phyloP scores from a whole-genome alignment of 2,888 invertebrate genomes.

The Mesorhabditis belari region DNA sequence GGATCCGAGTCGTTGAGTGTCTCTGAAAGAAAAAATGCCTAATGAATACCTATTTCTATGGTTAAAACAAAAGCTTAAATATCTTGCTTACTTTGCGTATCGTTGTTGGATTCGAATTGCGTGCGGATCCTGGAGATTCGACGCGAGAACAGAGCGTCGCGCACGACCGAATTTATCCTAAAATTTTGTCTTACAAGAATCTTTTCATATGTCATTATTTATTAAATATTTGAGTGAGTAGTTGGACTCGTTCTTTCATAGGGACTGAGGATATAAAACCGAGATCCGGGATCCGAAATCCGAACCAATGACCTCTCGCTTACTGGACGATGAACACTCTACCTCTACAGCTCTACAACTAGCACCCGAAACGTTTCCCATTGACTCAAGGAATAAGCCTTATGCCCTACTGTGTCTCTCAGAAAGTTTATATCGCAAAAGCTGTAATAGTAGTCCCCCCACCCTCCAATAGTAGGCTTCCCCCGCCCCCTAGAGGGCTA shows the following conservation, averaged over 20 bases:
- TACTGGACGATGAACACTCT: no score
- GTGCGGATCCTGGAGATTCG: conserved; percentile 76
- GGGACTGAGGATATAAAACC: no score
- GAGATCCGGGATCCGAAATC: no score
- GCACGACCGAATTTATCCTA: conserved; percentile 90
- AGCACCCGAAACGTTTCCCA: no score
- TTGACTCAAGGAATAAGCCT: no score
- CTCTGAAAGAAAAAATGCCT: conserved; percentile 67
- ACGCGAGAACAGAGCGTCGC: conserved; percentile 74
- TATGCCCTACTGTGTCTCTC: no score
- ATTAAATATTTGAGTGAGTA: background rate
- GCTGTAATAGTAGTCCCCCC: no score
- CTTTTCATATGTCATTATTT: background rate
- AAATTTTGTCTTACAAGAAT: background rate
- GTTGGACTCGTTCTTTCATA: background rate
- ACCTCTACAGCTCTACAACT: no score
- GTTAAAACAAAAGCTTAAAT: conserved; percentile 59
- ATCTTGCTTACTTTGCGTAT: conserved; percentile 23
- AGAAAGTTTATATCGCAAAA: no score
- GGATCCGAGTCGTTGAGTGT: conserved; percentile 18
- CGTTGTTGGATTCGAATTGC: conserved; percentile 65
- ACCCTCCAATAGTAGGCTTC: no score
- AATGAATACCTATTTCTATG: conserved; percentile 75
- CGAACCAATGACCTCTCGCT: no score
- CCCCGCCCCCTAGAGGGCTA: no score